Evolutionary conservation across 1,140 invertebrate species (phyloP), one percentile per base, ranked within the genome.

Genomic region (Temnothorax longispinosus): DNA sequence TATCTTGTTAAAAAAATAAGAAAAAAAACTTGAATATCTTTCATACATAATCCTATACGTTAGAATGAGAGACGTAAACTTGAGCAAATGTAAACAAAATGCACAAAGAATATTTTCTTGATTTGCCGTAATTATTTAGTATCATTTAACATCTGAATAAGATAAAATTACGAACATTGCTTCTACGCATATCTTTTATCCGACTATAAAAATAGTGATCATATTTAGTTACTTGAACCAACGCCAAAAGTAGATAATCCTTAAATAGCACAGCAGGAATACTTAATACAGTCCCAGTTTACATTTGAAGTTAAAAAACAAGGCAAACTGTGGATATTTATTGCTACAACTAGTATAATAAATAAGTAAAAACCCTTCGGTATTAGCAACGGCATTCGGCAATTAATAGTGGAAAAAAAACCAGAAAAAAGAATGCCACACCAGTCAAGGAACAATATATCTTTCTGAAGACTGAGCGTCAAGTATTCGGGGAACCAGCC

Each of bases 151-250:
- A 41, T 65, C 7, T 67, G n/a, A 35, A 41, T 69, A 71, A 44
- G 47, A 54, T 69, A 81, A 81, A 21, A 71, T 71, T 32, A 60
- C 32, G 76, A 54, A 41, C 47, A 56, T 18, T 27, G 44, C 21
- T 41, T 81, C 35, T 81, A 71, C 7, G 38, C 2, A 18, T 64
- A 56, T 27, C 15, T 81, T 47, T 47, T 47, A 47, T 65, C 18
- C 27, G 76, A 71, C 35, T 54, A 81, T 47, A 81, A 81, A 81
- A 81, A 81, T 81, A 81, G 47, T 41, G 47, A 71, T 44, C 41
- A 58, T 60, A 60, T 62, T 77, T 77, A 62, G 27, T 81, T 69
- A 41, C 0, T 80, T 81, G 41, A 80, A 27, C 27, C 27, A 27
- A 27, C 27, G 21, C 32, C 11, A 41, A 60, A 65, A 27, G 27